These are phyloP conservation scores for Chrosomus eos DNA, from an alignment of 2,797 vertebrate species.

Conservation along the genomic window DNA sequence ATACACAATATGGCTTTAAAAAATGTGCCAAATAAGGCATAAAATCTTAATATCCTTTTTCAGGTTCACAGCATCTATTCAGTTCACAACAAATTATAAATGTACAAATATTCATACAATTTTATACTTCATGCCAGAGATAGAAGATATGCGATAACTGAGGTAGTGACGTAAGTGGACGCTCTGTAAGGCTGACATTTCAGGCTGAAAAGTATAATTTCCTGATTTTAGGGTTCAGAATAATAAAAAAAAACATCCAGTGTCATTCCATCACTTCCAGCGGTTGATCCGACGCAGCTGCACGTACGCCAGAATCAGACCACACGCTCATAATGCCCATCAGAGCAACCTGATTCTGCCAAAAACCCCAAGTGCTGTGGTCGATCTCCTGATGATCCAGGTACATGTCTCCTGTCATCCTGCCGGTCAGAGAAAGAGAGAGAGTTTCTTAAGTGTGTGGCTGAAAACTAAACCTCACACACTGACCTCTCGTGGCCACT, in stretches of 20 bases:
- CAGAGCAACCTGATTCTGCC: constrained; percentile 81
- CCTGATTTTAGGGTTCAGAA: neutral
- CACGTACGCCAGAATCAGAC: constrained; percentile 75
- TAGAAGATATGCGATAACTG: neutral
- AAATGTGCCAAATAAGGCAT: neutral
- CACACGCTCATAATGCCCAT: constrained; percentile 70
- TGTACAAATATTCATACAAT: neutral
- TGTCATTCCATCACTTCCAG: constrained; percentile 74
- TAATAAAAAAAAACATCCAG: neutral
- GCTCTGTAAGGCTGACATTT: neutral
- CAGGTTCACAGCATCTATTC: neutral
- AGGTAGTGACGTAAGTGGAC: neutral
- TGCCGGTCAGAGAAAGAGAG: constrained; percentile 36
- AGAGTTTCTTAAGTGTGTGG: neutral
- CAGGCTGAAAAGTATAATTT: neutral
- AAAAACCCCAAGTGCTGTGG: constrained; percentile 81
- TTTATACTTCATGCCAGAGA: neutral
- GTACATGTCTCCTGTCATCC: constrained; percentile 72
- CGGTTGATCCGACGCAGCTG: constrained; percentile 79
- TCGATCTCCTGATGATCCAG: constrained; percentile 70
- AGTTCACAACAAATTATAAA: neutral
- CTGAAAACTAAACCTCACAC: neutral
- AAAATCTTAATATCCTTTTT: neutral
- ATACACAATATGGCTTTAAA: neutral
- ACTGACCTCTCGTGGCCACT: neutral